Conservation (phyloP, 2,888 invertebrate genomes). For the Seira ritae region DNA sequence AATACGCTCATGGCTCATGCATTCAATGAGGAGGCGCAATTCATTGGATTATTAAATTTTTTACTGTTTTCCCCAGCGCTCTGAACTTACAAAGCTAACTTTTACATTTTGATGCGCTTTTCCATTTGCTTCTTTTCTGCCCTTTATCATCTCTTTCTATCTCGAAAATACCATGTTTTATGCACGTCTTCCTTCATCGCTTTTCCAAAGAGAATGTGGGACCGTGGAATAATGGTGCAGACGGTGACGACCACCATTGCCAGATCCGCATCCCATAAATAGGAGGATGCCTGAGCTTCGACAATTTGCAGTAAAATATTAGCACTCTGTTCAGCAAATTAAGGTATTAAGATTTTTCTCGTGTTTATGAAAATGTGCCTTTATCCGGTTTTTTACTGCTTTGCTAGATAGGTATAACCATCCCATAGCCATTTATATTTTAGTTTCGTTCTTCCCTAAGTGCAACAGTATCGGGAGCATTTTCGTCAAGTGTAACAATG, state of each 20-base stretch:
- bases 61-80: no score
- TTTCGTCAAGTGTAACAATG: not conserved
- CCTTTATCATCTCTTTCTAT: not conserved
- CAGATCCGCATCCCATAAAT: not conserved
- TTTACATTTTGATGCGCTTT: no score
- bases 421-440: not conserved
- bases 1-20: no score
- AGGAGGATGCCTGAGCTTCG: not conserved
- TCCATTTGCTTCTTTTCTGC: no score
- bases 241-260: no score
- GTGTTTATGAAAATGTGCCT: conserved; percentile 23
- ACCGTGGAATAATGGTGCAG: no score
- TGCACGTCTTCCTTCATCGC: not conserved
- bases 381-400: conserved; percentile 3
- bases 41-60: no score
- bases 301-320: conserved; percentile 49
- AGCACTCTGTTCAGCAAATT: conserved; percentile 55
- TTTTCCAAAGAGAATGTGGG: not conserved
- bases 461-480: not conserved
- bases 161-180: not conserved
- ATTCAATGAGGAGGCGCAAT: no score
- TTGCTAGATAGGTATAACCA: not conserved
- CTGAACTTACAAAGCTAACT: no score
- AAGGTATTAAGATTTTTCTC: conserved; percentile 56
- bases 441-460: not conserved